These are phyloP conservation scores for Glyphotaelius pellucidus DNA, from an alignment of 2,888 invertebrate species.

Conservation along the genomic window DNA sequence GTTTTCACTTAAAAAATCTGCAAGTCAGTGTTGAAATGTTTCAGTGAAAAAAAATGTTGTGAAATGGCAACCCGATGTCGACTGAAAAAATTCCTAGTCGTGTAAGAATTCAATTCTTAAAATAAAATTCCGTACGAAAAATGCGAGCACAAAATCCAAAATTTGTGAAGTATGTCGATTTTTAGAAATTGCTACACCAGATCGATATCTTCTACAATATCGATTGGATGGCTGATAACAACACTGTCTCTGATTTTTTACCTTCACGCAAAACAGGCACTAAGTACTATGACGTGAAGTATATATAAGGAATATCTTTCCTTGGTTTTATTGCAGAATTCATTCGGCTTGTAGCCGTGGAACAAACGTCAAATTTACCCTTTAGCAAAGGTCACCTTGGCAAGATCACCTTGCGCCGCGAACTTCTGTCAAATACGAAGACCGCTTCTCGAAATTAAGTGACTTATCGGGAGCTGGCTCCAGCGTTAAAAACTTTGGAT, in stretches of 20 bases:
- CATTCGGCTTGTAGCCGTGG: not conserved
- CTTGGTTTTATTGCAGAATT: not conserved
- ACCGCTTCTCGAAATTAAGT: constrained; percentile 39
- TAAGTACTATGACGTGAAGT: not conserved
- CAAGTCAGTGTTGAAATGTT: no score
- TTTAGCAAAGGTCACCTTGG: constrained; percentile 65
- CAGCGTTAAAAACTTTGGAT: constrained; percentile 19
- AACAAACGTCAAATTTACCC: constrained; percentile 43
- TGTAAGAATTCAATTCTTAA: no score
- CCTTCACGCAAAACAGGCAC: not conserved
- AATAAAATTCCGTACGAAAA: no score
- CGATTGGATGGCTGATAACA: not conserved
- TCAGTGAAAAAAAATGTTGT: no score
- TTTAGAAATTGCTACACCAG: not conserved
- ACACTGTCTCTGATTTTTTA: not conserved
- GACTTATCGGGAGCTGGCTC: constrained; percentile 15
- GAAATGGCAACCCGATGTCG: no score
- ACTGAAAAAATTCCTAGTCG: no score
- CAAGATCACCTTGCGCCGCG: constrained; percentile 64
- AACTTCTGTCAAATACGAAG: constrained; percentile 66
- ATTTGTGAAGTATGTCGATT: not conserved
- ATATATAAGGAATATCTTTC: not conserved
- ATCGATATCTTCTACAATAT: not conserved
- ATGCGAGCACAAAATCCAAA: no score
- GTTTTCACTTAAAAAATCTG: no score